Conservation (phyloP, 2,888 invertebrate genomes). For the Drosophila suboccidentalis region DNA sequence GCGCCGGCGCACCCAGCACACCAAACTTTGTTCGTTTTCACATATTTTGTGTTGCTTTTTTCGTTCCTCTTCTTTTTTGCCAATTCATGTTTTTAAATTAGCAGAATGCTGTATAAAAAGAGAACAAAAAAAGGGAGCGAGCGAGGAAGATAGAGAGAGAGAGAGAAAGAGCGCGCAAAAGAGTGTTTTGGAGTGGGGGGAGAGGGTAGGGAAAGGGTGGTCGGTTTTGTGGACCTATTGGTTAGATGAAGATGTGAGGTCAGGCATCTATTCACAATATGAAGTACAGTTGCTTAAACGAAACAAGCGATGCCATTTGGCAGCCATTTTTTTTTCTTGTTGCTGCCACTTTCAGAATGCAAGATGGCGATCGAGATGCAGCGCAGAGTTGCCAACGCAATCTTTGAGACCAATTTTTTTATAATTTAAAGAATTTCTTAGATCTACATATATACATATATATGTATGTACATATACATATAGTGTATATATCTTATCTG, state of each 20-base stretch:
- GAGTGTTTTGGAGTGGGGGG: not conserved
- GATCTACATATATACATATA: too few species aligned
- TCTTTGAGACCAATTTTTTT: not conserved
- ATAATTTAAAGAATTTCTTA: too few species aligned
- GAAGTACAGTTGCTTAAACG: slow-evolving; percentile 48
- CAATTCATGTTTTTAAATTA: slow-evolving; percentile 76
- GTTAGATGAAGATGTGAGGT: slow-evolving; percentile 23
- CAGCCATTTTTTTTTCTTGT: slow-evolving; percentile 39
- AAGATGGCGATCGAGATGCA: slow-evolving; percentile 50
- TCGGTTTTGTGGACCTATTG: slow-evolving; percentile 27
- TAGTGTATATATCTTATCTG: too few species aligned
- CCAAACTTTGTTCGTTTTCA: slow-evolving; percentile 54
- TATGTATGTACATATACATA: too few species aligned
- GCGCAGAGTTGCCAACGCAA: slow-evolving; percentile 23
- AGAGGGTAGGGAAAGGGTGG: slow-evolving; percentile 36
- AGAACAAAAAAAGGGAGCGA: slow-evolving; percentile 25
- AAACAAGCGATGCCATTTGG: slow-evolving; percentile 26
- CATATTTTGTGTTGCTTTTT: slow-evolving; percentile 37
- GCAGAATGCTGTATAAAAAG: slow-evolving; percentile 56
- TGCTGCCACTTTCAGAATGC: slow-evolving; percentile 5
- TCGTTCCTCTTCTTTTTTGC: slow-evolving; percentile 47
- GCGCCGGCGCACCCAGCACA: slow-evolving; percentile 63
- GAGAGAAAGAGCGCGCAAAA: not conserved
- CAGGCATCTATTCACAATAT: slow-evolving; percentile 4
- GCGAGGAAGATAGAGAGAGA: slow-evolving; percentile 13